These are phyloP conservation scores for Trichogramma evanescens DNA, from an alignment of 2,888 invertebrate species.

Conservation along the genomic window DNA sequence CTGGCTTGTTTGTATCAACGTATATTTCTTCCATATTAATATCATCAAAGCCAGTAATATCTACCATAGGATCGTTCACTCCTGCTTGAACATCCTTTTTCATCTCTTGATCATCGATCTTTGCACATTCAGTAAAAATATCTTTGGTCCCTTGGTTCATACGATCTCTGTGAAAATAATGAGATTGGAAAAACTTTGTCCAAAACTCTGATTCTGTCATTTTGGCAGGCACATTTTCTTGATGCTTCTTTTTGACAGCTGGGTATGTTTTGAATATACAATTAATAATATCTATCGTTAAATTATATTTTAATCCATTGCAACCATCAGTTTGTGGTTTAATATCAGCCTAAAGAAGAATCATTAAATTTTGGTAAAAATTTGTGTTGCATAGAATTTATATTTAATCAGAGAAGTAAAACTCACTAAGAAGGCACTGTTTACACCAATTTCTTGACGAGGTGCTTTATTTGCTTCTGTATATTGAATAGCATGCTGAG, in stretches of 20 bases:
- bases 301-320: conserved; percentile 93
- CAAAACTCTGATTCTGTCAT: conserved; percentile 96
- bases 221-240: conserved; percentile 91
- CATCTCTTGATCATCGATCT: conserved; percentile 81
- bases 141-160: conserved; percentile 87
- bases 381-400: background rate
- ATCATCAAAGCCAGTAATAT: conserved; percentile 77
- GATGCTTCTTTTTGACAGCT: conserved; percentile 92
- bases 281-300: conserved; percentile 93
- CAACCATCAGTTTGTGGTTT: conserved; percentile 96
- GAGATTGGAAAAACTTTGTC: conserved; percentile 99
- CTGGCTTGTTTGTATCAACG: conserved; percentile 40
- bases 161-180: conserved; percentile 94
- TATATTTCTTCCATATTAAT: conserved; percentile 61
- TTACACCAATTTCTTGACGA: conserved; percentile 78
- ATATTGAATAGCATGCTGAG: conserved; percentile 74
- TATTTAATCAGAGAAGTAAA: background rate
- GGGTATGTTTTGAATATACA: conserved; percentile 99
- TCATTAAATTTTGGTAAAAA: background rate
- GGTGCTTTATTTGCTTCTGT: conserved; percentile 64
- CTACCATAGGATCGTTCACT: conserved; percentile 74
- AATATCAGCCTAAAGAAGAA: conserved; percentile 74
- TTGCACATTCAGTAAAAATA: conserved; percentile 95
- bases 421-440: conserved; percentile 57
- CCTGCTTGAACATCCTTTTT: conserved; percentile 71